Conservation (phyloP, 2,113 vertebrate genomes). For the Tonatia bakeri region DNA sequence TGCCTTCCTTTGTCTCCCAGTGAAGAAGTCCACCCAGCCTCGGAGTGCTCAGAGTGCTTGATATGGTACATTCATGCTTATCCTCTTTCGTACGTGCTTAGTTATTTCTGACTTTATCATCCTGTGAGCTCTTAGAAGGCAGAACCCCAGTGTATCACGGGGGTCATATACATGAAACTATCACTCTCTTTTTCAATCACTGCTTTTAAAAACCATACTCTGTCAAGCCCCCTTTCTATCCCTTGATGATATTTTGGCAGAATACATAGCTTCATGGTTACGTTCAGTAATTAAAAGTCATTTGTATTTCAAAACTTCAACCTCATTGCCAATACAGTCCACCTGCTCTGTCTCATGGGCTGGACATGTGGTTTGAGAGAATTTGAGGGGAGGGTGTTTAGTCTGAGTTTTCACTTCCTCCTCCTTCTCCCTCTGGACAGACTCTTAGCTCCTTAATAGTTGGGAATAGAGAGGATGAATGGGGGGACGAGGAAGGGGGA, state of each 20-base stretch:
- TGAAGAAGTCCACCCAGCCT: background rate
- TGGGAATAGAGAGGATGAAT: background rate
- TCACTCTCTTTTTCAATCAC: background rate
- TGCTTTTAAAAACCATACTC: background rate
- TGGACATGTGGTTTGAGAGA: background rate
- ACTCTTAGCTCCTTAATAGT: background rate
- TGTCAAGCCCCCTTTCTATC: background rate
- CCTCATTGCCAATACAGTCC: background rate
- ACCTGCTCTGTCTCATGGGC: background rate
- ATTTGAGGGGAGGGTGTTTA: background rate
- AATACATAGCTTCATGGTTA: background rate
- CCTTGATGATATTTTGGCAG: background rate
- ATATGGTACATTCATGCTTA: background rate
- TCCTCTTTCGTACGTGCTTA: background rate
- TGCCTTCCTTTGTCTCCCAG: background rate
- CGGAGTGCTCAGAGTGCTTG: background rate
- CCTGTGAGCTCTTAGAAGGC: background rate
- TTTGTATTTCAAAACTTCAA: constrained; percentile 3
- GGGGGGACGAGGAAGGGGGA: fast-evolving
- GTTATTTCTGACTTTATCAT: constrained; percentile 12
- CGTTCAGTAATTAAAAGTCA: background rate
- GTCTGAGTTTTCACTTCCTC: background rate
- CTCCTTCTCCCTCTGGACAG: background rate
- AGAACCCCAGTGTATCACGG: background rate
- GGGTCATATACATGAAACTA: background rate